A percentile compares a stretch with the other conserved stretches of the same genome.
These are phyloP conservation scores for Drosophila nr. fundita DNA, from an alignment of 2,888 invertebrate genomes.

Conservation along the genomic window DNA sequence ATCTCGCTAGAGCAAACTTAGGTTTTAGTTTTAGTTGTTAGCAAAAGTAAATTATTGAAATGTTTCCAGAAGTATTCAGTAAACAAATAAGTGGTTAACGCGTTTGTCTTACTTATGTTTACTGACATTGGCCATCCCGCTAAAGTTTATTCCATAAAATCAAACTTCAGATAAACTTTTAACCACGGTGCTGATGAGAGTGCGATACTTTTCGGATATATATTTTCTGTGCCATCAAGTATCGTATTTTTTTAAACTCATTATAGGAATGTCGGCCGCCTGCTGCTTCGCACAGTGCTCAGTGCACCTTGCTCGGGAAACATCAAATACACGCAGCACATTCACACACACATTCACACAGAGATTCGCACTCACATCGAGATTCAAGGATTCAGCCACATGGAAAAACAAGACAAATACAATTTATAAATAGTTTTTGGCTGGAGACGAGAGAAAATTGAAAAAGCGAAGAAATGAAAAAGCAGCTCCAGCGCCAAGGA, in stretches of 20 bases:
- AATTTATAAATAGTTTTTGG: constrained; percentile 79
- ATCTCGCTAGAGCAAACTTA: neutral
- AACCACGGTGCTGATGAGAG: constrained; percentile 4
- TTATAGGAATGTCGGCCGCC: constrained; percentile 43
- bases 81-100: neutral
- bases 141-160: constrained; percentile 29
- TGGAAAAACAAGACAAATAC: constrained; percentile 71
- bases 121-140: neutral
- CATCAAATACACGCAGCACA: neutral
- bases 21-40: neutral
- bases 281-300: constrained; percentile 17
- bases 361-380: constrained; percentile 23
- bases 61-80: neutral
- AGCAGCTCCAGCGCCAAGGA: constrained; percentile 2
- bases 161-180: constrained; percentile 27
- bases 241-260: constrained; percentile 44
- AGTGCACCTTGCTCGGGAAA: constrained; percentile 28
- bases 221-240: neutral
- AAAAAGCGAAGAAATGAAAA: constrained; percentile 51
- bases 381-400: constrained; percentile 46
- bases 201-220: neutral
- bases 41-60: neutral
- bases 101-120: neutral
- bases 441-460: constrained; percentile 68
- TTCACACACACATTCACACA: constrained; percentile 14